These are phyloP conservation scores for Yasuhikotakia modesta DNA, from an alignment of 2,797 vertebrate species.

Conservation along the genomic window DNA sequence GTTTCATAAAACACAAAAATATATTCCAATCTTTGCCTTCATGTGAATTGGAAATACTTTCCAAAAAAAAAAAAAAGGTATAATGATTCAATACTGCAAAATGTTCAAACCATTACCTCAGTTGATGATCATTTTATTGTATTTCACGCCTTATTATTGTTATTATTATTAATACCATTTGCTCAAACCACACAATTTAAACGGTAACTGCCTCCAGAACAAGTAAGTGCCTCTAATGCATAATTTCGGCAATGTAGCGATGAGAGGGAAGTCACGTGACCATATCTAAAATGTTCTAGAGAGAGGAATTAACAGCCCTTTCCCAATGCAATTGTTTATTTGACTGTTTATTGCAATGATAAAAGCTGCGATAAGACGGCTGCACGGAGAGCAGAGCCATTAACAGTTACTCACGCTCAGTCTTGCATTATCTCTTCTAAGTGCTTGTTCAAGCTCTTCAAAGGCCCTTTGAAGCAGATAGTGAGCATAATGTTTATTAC, in stretches of 20 bases:
- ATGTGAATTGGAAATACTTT: background rate
- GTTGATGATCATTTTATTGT: constrained; percentile 59
- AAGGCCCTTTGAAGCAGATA: constrained; percentile 43
- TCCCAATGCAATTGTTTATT: constrained; percentile 61
- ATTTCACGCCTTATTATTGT: constrained; percentile 60
- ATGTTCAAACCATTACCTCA: constrained; percentile 24
- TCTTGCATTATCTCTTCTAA: constrained; percentile 50
- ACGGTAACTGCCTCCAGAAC: constrained; percentile 75
- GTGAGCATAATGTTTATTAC: constrained; percentile 42
- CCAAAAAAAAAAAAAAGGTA: background rate
- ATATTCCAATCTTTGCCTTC: background rate
- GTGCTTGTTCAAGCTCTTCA: constrained; percentile 44
- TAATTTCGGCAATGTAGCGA: constrained; percentile 67
- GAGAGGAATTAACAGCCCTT: constrained; percentile 50
- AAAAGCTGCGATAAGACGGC: constrained; percentile 52
- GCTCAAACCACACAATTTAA: constrained; percentile 69
- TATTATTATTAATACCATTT: constrained; percentile 50
- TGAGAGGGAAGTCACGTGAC: constrained; percentile 41
- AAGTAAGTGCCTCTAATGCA: constrained; percentile 73
- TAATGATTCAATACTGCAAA: constrained; percentile 1
- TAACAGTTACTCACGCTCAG: constrained; percentile 40
- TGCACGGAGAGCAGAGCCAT: constrained; percentile 44
- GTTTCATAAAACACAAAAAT: too few species aligned
- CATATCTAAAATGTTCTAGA: constrained; percentile 30
- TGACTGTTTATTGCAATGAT: constrained; percentile 44